Evolutionary conservation across 2,113 vertebrate genomes (phyloP).

Genomic region (Etia nguti): DNA sequence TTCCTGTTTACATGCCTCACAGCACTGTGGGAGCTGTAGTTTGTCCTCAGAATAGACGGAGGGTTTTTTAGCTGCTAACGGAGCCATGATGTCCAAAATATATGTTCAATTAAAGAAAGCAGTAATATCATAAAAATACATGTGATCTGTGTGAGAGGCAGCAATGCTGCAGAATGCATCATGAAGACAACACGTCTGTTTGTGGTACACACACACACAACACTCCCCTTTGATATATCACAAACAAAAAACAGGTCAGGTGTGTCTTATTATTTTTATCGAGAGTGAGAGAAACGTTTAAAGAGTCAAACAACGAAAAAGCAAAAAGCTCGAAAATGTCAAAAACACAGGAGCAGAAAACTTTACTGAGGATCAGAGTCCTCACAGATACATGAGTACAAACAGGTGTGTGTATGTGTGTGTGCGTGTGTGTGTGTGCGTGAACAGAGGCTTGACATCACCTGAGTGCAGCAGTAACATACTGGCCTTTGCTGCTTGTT

Average conservation of each 20-base stretch:
- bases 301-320: too few species aligned
- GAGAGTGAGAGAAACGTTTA: neutral
- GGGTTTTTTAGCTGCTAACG: fast-evolving
- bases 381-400: neutral
- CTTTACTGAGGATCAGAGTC: neutral
- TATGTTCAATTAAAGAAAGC: neutral
- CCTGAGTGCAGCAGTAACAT: neutral
- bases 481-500: neutral
- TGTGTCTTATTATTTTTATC: neutral
- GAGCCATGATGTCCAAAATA: neutral
- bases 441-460: neutral
- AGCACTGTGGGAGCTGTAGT: neutral
- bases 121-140: neutral
- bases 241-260: neutral
- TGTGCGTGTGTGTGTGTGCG: neutral
- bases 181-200: neutral
- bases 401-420: neutral
- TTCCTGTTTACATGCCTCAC: neutral
- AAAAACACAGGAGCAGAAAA: neutral
- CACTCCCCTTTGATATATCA: fast-evolving
- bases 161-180: neutral
- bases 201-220: neutral
- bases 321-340: neutral
- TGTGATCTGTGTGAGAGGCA: neutral
- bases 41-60: neutral